These are phyloP conservation scores for Piezodorus guildinii DNA, from an alignment of 1,140 invertebrate genomes.

Conservation along the genomic window DNA sequence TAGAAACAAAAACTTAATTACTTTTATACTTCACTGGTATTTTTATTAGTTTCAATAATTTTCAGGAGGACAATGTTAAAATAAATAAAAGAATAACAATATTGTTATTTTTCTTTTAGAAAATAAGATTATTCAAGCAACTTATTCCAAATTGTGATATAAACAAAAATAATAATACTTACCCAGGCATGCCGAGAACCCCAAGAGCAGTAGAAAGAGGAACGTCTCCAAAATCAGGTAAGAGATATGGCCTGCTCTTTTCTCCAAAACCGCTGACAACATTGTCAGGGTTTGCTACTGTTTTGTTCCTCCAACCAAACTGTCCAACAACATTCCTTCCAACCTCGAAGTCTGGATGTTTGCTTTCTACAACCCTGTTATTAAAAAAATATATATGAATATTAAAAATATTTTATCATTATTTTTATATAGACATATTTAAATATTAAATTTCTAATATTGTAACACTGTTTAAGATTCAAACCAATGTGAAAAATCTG, in stretches of 20 bases:
- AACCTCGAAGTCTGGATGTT: conserved; percentile 46
- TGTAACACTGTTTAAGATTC: too few species aligned
- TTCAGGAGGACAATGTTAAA: too few species aligned
- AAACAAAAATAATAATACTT: conserved; percentile 22
- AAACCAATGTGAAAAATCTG: too few species aligned
- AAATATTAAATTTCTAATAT: too few species aligned
- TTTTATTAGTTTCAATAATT: too few species aligned
- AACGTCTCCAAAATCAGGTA: conserved; percentile 40
- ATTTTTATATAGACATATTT: background rate
- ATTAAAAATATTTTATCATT: background rate
- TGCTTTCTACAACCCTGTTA: conserved; percentile 46
- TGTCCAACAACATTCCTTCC: conserved; percentile 43
- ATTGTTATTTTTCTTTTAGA: too few species aligned
- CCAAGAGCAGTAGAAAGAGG: conserved; percentile 46
- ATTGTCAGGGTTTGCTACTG: conserved; percentile 32
- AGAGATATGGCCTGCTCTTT: conserved; percentile 31
- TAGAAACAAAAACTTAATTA: too few species aligned
- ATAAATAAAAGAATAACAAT: too few species aligned
- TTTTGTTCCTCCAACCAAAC: conserved; percentile 47
- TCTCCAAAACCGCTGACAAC: background rate
- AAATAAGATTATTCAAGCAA: too few species aligned
- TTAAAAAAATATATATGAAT: background rate
- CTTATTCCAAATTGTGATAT: too few species aligned
- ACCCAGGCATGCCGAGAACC: conserved; percentile 53
- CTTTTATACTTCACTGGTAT: too few species aligned